These are phyloP conservation scores for Zelostemma sp. DNA, from an alignment of 1,140 invertebrate genomes.

Conservation along the genomic window DNA sequence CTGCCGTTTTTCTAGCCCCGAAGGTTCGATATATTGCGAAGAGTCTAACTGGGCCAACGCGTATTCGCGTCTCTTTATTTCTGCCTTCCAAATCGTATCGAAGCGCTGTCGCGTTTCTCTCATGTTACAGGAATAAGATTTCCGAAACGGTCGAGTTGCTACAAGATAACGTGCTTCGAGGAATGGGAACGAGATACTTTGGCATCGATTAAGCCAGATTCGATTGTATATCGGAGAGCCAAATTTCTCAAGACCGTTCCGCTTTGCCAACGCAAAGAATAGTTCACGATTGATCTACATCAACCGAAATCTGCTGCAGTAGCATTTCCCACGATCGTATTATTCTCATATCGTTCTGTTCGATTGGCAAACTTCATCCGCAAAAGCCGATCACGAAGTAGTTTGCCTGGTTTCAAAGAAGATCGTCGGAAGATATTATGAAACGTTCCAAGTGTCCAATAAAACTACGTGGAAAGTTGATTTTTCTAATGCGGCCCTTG, in stretches of 20 bases:
- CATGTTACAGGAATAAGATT: slow-evolving; percentile 17
- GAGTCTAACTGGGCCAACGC: slow-evolving; percentile 13
- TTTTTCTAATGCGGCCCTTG: neutral
- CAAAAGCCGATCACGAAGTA: slow-evolving; percentile 12
- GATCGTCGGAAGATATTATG: neutral
- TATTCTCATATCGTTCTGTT: slow-evolving; percentile 15
- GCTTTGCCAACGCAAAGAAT: slow-evolving; percentile 10
- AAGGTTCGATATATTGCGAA: slow-evolving; percentile 6
- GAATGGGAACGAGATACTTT: slow-evolving; percentile 20
- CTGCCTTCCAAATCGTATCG: slow-evolving; percentile 15
- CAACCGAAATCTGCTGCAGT: slow-evolving; percentile 5
- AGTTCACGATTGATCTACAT: slow-evolving; percentile 12
- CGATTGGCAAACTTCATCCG: slow-evolving; percentile 14
- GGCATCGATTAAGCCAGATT: slow-evolving; percentile 17
- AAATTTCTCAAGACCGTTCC: slow-evolving; percentile 8
- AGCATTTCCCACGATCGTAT: slow-evolving; percentile 12
- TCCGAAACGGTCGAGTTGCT: slow-evolving; percentile 12
- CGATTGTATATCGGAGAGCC: neutral
- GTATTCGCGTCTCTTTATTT: slow-evolving; percentile 20
- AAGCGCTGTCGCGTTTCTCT: neutral
- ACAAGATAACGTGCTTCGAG: slow-evolving; percentile 11
- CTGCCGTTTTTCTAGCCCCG: neutral
- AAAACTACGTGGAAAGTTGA: slow-evolving; percentile 4
- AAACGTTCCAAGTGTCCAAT: neutral
- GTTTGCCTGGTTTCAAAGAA: slow-evolving; percentile 13